A percentile compares a stretch with the other conserved stretches of the same genome.
Evolutionary conservation across 2,888 invertebrate species (phyloP).

Genomic region (Agrochola lychnidis): DNA sequence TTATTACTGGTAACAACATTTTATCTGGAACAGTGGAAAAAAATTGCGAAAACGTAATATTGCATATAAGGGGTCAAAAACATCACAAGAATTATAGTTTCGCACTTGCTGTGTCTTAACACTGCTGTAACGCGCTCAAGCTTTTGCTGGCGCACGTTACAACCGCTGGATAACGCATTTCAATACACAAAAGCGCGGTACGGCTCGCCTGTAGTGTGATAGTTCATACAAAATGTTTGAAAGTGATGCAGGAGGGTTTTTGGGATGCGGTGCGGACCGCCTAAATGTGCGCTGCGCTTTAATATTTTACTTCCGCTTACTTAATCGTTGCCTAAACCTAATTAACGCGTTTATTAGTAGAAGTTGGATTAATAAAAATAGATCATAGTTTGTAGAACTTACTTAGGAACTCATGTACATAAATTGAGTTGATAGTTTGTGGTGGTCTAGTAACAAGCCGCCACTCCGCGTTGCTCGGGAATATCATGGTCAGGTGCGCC

Average conservation of each 20-base stretch:
- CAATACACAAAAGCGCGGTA: too few relatives aligned
- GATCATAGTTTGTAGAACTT: constrained; percentile 54
- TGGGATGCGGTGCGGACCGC: too few relatives aligned
- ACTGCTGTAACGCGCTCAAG: too few relatives aligned
- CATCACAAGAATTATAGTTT: not conserved
- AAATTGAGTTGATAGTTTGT: constrained; percentile 81
- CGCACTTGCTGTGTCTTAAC: not conserved
- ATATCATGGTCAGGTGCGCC: constrained; percentile 95
- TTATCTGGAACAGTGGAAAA: constrained; percentile 89
- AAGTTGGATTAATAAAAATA: not conserved
- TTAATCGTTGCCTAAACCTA: too few relatives aligned
- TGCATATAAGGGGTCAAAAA: not conserved
- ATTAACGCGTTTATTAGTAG: too few relatives aligned
- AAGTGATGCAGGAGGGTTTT: too few relatives aligned
- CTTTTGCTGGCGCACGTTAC: too few relatives aligned
- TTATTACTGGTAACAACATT: constrained; percentile 94
- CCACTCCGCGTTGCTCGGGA: constrained; percentile 94
- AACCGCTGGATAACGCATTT: too few relatives aligned
- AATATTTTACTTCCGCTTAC: too few relatives aligned
- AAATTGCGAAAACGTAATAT: not conserved
- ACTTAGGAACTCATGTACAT: constrained; percentile 94
- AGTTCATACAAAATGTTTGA: too few relatives aligned
- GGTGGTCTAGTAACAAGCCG: constrained; percentile 80
- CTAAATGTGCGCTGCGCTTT: too few relatives aligned
- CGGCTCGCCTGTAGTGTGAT: too few relatives aligned